Conservation (phyloP, 2,888 invertebrate species). For the Cantharis rufa region DNA sequence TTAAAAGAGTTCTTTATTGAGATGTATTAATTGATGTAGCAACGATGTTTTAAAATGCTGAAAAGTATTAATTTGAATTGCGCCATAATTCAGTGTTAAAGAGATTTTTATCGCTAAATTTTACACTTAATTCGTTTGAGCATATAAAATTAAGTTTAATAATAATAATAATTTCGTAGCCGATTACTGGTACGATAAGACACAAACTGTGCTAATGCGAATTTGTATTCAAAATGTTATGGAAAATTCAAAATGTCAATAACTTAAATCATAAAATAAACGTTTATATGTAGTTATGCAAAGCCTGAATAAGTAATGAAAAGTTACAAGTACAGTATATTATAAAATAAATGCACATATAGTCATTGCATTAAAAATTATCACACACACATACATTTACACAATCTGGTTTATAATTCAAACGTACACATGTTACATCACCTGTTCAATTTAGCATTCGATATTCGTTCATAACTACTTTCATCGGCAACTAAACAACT, state of each 20-base stretch:
- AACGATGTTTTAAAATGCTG: neutral
- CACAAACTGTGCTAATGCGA: neutral
- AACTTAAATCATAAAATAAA: neutral
- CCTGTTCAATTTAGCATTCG: constrained; percentile 30
- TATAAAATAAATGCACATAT: constrained; percentile 2
- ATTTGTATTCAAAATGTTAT: neutral
- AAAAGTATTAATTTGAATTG: neutral
- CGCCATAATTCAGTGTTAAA: neutral
- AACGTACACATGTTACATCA: constrained; percentile 30
- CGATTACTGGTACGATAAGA: neutral
- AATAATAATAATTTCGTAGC: neutral
- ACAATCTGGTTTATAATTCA: constrained; percentile 21
- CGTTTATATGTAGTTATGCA: neutral
- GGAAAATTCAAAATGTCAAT: neutral
- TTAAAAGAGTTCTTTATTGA: neutral
- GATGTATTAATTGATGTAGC: neutral
- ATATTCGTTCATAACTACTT: constrained; percentile 32
- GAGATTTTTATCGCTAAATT: neutral
- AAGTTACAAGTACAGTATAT: neutral
- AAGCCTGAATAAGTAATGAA: neutral
- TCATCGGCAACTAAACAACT: constrained; percentile 37
- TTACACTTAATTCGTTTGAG: neutral
- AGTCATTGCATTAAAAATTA: constrained; percentile 7
- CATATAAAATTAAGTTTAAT: neutral
- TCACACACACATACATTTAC: constrained; percentile 3